phyloP scores from a whole-genome alignment of 2,888 invertebrate species.

The Lottia scabra region DNA sequence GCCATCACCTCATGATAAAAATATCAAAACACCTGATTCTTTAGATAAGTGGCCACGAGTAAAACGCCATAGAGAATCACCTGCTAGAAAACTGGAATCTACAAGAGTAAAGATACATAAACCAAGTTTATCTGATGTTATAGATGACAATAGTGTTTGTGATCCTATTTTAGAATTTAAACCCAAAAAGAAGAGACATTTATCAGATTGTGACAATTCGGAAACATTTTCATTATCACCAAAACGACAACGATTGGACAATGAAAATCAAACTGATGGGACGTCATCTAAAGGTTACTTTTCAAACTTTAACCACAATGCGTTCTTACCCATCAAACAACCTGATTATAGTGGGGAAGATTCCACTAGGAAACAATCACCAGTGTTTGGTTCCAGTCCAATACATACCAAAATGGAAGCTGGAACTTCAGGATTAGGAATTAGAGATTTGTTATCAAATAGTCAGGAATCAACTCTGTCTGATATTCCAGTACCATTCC shows the following conservation, averaged over 20 bases:
- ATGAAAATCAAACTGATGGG: background rate
- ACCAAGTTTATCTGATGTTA: background rate
- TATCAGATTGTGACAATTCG: background rate
- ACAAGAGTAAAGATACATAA: background rate
- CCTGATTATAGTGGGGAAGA: background rate
- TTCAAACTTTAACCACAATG: background rate
- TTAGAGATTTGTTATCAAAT: background rate
- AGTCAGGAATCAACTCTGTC: conserved; percentile 9
- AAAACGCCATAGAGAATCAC: conserved; percentile 31
- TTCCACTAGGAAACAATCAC: conserved; percentile 18
- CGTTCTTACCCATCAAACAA: background rate
- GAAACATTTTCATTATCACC: background rate
- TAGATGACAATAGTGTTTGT: background rate
- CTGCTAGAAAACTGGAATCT: background rate
- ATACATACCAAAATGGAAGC: background rate
- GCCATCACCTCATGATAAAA: conserved; percentile 33
- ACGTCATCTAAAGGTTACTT: background rate
- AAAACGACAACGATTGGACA: background rate
- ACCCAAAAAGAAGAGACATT: background rate
- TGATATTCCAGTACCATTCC: background rate
- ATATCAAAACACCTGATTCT: conserved; percentile 43
- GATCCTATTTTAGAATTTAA: background rate
- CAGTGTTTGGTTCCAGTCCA: conserved; percentile 26
- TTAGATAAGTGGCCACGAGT: conserved; percentile 50
- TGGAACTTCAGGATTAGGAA: background rate